Percentiles rank a stretch among this genome's conserved stretches.
Evolutionary conservation across 2,797 vertebrate species (phyloP).

Genomic region (Peromyscus eremicus): DNA sequence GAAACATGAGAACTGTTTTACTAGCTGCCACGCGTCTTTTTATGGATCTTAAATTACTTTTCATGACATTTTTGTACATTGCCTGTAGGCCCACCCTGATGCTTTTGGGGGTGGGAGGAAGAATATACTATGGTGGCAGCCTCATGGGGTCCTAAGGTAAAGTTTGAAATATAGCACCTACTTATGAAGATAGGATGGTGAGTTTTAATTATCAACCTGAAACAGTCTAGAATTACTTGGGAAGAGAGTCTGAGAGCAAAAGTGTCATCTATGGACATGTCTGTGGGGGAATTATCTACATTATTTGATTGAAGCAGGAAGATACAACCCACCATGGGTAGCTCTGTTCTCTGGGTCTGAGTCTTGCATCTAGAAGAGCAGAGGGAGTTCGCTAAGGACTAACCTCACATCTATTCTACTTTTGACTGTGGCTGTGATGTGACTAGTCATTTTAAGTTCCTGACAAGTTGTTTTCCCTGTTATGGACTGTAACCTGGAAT

Average conservation of each 20-base stretch:
- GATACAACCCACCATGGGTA: no score
- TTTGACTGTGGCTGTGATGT: not conserved
- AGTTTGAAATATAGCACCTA: not conserved
- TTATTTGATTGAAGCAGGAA: not conserved
- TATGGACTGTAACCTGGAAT: not conserved
- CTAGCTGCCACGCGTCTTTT: constrained; percentile 70
- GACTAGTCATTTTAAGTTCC: not conserved
- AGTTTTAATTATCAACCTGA: not conserved
- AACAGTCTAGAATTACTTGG: not conserved
- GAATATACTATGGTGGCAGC: not conserved
- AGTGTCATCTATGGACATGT: not conserved
- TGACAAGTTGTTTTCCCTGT: not conserved
- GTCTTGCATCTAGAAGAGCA: not conserved
- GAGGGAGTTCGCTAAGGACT: not conserved
- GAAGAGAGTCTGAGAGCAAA: not conserved
- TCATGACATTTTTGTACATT: constrained; percentile 65
- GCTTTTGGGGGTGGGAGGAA: not conserved
- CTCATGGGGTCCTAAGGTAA: not conserved
- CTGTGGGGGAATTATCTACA: not conserved
- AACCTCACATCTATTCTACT: not conserved
- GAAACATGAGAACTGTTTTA: constrained; percentile 77
- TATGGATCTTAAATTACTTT: constrained; percentile 68
- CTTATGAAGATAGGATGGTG: not conserved
- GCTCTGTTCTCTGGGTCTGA: not conserved
- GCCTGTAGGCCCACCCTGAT: constrained; percentile 37